Evolutionary conservation across 2,113 vertebrate species (phyloP).

Genomic region (Dromaius novaehollandiae): DNA sequence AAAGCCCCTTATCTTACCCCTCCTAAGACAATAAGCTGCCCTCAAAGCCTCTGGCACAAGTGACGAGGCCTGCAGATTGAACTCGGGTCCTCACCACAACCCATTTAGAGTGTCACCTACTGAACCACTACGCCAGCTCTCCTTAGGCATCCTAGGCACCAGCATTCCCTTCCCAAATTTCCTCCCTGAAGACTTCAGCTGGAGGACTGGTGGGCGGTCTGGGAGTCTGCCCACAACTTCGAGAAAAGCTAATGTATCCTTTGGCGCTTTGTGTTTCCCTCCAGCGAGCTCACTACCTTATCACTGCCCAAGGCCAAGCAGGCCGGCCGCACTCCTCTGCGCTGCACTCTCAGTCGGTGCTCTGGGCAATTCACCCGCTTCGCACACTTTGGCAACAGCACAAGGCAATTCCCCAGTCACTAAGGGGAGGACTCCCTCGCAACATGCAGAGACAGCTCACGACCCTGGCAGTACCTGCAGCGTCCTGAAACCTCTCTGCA

Average conservation of each 20-base stretch:
- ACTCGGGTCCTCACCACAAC: fast-evolving
- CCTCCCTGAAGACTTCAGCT: background rate
- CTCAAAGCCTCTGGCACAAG: background rate
- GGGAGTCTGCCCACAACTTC: background rate
- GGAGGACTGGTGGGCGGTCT: background rate
- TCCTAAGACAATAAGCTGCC: background rate
- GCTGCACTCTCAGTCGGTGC: background rate
- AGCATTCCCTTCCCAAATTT: background rate
- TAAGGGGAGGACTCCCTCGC: background rate
- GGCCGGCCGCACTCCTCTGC: background rate
- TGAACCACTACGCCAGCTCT: background rate
- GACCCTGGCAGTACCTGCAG: background rate
- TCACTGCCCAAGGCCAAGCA: background rate
- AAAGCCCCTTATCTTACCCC: background rate
- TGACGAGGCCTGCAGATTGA: background rate
- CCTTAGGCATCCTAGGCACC: background rate
- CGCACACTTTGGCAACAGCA: fast-evolving
- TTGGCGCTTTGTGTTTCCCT: background rate
- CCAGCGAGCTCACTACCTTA: fast-evolving
- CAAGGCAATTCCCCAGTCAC: background rate
- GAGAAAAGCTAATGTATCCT: background rate
- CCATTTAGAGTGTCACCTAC: background rate
- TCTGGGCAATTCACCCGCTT: background rate
- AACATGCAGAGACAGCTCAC: background rate
- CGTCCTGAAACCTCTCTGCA: background rate